Percentiles rank a stretch among this genome's conserved stretches.
phyloP scores from a whole-genome alignment of 2,113 vertebrate species.

The Todiramphus chloris region DNA sequence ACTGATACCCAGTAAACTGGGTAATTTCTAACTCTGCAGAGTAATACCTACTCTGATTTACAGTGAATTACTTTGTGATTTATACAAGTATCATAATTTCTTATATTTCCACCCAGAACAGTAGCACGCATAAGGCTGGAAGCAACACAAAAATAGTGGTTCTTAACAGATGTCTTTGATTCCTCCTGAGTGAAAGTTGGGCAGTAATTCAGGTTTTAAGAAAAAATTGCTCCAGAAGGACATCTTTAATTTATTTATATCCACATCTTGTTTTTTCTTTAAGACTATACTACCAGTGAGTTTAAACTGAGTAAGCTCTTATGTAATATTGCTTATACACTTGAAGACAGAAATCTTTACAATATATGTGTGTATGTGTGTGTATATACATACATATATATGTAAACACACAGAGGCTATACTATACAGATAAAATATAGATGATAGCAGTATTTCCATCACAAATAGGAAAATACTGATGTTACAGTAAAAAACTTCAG shows the following conservation, averaged over 20 bases:
- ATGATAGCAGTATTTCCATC: not conserved
- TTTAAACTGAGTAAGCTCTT: not conserved
- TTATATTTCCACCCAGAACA: not conserved
- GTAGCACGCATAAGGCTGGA: not conserved
- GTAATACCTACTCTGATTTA: not conserved
- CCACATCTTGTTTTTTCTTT: not conserved
- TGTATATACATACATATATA: rapidly evolving
- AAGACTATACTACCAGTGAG: not conserved
- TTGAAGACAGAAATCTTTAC: not conserved
- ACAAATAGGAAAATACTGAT: not conserved
- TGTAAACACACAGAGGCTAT: not conserved
- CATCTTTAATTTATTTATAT: not conserved
- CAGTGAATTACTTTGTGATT: not conserved
- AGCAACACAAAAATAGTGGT: not conserved
- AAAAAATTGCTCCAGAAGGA: not conserved
- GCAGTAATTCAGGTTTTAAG: not conserved
- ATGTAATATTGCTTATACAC: not conserved
- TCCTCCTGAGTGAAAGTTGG: not conserved
- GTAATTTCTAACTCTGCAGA: not conserved
- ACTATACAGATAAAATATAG: not conserved
- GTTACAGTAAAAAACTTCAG: not conserved
- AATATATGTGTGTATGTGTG: not conserved
- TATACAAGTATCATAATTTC: not conserved
- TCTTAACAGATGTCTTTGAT: not conserved
- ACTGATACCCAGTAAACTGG: not conserved